Evolutionary conservation across 2,888 invertebrate species (phyloP), one percentile per base, ranked within the genome.

Genomic region (Pocota personata): DNA sequence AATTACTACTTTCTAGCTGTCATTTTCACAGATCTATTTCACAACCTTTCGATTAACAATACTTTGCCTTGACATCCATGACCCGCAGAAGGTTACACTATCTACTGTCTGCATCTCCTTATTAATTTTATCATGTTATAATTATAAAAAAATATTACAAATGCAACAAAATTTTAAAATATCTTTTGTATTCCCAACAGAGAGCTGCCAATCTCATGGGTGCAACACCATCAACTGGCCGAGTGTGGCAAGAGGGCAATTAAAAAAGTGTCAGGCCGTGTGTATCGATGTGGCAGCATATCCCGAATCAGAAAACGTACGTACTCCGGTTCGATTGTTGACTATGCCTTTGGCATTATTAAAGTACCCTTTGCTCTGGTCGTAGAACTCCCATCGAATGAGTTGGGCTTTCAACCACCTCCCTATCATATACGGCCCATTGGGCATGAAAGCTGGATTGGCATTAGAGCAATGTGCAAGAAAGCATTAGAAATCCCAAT

Each of bases 391-490:
- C 92, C 92, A 7, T 90, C 91, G 3, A 88, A 88, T 0, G 89
- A 91, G 7, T 89, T 90, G 27, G 92, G 92, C 66, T 92, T 92
- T 87, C 91, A 91, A 69, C 92, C 92, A 14, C 91, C 92, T 2
- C 84, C 88, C 2, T 89, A 90, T 8, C 88, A 90, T 84, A 90
- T 92, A 43, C 89, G 89, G n/a, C 89, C 89, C 14, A 89, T 92
- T 67, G 90, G 91, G 0, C 88, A 90, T 64, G 92, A 92, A 87
- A 91, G 92, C 58, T 92, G 92, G 92, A 89, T 90, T 62, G 92
- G 92, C 19, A 92, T 92, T 57, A 90, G 90, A n/a, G 92, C 92
- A 83, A 92, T 92, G 92, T 92, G 91, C 87, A 90, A 90, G 76
- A 89, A 88, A 8, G 91, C 91, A 48, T 89, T 88, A 16, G 89